phyloP scores from a whole-genome alignment of 2,797 vertebrate genomes.

The Coregonus ussuriensis region DNA sequence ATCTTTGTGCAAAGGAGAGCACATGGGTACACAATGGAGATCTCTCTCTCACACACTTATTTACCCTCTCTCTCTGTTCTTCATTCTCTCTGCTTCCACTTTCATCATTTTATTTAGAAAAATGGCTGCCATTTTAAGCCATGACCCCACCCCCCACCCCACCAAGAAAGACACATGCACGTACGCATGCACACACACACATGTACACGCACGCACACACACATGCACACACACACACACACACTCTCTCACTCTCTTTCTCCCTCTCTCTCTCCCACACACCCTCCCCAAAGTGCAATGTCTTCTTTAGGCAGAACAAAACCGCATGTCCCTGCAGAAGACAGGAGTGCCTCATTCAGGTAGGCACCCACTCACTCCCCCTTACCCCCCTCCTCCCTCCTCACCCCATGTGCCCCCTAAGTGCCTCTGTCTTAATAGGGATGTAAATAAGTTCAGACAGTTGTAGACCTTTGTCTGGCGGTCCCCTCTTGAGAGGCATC shows the following conservation, averaged over 20 bases:
- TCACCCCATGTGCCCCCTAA: slow-evolving; percentile 30
- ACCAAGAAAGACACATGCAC: neutral
- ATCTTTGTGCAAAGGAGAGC: slow-evolving; percentile 2
- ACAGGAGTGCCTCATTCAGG: slow-evolving; percentile 56
- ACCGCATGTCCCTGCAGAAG: neutral
- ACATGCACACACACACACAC: neutral
- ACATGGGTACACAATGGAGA: neutral
- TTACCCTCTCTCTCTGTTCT: neutral
- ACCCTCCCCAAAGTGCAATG: neutral
- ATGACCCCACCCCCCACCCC: neutral
- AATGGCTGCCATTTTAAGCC: neutral
- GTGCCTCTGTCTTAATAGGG: slow-evolving; percentile 63
- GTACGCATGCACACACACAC: neutral
- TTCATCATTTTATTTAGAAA: neutral
- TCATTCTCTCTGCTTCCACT: neutral
- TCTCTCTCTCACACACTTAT: neutral
- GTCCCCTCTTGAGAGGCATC: slow-evolving; percentile 52
- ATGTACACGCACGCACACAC: neutral
- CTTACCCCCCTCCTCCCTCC: neutral
- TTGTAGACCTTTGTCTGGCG: slow-evolving; percentile 69
- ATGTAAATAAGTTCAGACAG: slow-evolving; percentile 75
- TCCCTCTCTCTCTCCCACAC: slow-evolving; percentile 3
- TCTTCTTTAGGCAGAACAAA: neutral
- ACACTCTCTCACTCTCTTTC: neutral
- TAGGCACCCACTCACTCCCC: slow-evolving; percentile 20